Percentiles rank a stretch among this genome's conserved stretches.
These are phyloP conservation scores for Pseudococcus viburni DNA, from an alignment of 2,888 invertebrate genomes.

Conservation along the genomic window DNA sequence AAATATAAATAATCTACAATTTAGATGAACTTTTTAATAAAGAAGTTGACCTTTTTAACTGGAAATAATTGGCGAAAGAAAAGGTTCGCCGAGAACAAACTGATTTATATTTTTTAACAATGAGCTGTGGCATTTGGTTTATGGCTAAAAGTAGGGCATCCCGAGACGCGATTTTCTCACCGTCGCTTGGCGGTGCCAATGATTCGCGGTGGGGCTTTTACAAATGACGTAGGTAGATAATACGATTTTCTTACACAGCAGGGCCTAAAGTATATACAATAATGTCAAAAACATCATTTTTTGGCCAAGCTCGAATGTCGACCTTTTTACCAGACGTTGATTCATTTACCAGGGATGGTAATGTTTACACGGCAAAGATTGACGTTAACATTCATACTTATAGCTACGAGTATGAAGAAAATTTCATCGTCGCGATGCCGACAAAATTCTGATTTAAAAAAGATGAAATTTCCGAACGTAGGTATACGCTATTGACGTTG, in stretches of 20 bases:
- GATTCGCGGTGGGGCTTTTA: background rate
- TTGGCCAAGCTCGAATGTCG: conserved; percentile 4
- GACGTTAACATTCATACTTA: conserved; percentile 20
- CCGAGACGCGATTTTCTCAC: background rate
- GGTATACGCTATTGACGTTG: background rate
- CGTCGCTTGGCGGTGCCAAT: background rate
- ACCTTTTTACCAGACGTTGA: conserved; percentile 21
- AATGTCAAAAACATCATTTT: conserved; percentile 47
- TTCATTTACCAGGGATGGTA: conserved; percentile 13
- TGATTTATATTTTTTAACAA: conserved; percentile 21
- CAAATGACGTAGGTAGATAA: background rate
- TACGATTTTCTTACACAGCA: background rate
- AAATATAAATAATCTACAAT: conserved; percentile 28
- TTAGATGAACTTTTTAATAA: conserved; percentile 14
- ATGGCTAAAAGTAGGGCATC: conserved; percentile 4
- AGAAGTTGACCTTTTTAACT: conserved; percentile 28
- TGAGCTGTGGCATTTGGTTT: conserved; percentile 4
- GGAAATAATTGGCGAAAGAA: conserved; percentile 3
- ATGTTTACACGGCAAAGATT: conserved; percentile 44
- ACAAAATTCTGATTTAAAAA: conserved; percentile 17
- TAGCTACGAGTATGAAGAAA: background rate
- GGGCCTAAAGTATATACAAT: background rate
- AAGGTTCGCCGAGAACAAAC: background rate
- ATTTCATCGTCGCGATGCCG: background rate
- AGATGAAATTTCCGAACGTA: conserved; percentile 32